These are phyloP conservation scores for Drosophila sproati DNA, from an alignment of 1,140 invertebrate species.

Conservation along the genomic window DNA sequence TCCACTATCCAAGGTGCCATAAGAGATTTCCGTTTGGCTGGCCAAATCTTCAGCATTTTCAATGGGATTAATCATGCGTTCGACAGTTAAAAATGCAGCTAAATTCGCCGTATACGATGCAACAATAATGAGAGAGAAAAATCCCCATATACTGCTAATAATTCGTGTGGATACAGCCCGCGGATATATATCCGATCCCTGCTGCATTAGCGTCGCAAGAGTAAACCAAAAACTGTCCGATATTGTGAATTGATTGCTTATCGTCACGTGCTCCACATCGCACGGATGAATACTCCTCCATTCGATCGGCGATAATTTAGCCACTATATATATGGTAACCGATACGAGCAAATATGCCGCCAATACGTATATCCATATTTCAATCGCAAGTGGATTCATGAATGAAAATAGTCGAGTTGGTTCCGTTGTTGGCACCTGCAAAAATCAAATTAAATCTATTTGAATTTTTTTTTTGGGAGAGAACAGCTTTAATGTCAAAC, in stretches of 20 bases:
- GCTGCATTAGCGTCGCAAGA: conserved; percentile 95
- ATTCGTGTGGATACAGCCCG: conserved; percentile 96
- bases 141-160: conserved; percentile 98
- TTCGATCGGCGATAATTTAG: conserved; percentile 97
- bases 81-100: conserved; percentile 96
- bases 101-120: conserved; percentile 98
- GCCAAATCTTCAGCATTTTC: conserved; percentile 95
- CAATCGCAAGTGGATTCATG: conserved; percentile 95
- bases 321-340: conserved; percentile 96
- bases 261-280: conserved; percentile 90
- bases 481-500: conserved; percentile 21
- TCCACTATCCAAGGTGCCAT: conserved; percentile 91
- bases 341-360: conserved; percentile 95
- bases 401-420: conserved; percentile 97
- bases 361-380: conserved; percentile 97
- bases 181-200: conserved; percentile 94
- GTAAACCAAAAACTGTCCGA: conserved; percentile 92
- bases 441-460: not conserved
- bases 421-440: conserved; percentile 93
- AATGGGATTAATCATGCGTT: conserved; percentile 94
- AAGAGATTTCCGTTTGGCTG: conserved; percentile 90
- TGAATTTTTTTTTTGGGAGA: not conserved
- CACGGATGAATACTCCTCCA: conserved; percentile 95
- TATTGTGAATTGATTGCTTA: conserved; percentile 97
- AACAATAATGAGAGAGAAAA: conserved; percentile 97